Evolutionary conservation across 2,113 vertebrate genomes (phyloP), one percentile per base, ranked within the genome.

Genomic region (Gambusia holbrooki): DNA sequence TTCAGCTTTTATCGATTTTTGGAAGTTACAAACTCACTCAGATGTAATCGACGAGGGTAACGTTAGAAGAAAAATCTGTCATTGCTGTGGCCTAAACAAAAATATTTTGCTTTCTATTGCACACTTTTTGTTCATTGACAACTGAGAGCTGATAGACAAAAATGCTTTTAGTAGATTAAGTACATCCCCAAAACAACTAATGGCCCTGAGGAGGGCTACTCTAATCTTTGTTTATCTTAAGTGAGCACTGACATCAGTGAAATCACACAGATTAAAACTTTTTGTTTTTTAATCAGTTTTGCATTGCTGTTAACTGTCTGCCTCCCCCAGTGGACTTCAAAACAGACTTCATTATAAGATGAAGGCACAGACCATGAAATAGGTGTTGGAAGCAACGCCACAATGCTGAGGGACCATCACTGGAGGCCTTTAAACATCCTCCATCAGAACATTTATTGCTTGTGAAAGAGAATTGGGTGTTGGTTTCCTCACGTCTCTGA

Each of bases 331-430:
- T 73, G 77, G 87, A 84, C 77, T 71, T 74, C 51, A 76, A 82
- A 71, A 81, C 79, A 80, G 37, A 80, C 71, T 72, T 75, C 69
- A 83, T 90, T 80, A 80, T 90, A 86, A 91, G 64, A 79, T 74
- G 32, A 73, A 81, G 77, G 77, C 84, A 87, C 15, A 60, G 74
- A 91, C 84, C 89, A 91, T 87, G 74, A 91, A 90, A 90, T 89
- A 86, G 86, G 90, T 83, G 85, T 81, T 84, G 74, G 75, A 81
- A 86, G 84, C 82, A 88, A 82, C 63, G 73, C 65, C 58, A 74
- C 58, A 48, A 84, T 61, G 69, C 81, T 63, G 64, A 73, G 76
- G 71, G 79, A 84, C 71, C 81, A 81, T 81, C 75, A 77, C 82
- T 80, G 69, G 74, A 85, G 79, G 72, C 81, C 76, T 29, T 63